Conservation (phyloP, 2,113 vertebrate species). For the Hymenochirus boettgeri region DNA sequence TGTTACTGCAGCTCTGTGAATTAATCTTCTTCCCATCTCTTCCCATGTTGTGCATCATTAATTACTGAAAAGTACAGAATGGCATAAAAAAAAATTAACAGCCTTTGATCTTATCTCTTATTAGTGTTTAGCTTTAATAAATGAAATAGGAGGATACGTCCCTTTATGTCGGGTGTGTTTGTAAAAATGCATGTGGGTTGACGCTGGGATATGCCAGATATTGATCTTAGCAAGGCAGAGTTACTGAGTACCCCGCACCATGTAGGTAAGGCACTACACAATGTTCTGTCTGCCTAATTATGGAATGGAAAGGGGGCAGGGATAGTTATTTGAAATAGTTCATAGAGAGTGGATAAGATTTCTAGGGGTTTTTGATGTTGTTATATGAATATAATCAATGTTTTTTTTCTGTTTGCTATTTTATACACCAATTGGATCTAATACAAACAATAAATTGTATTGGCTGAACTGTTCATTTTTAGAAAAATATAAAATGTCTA, state of each 20-base stretch:
- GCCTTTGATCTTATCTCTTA: neutral
- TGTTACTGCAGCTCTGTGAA: slow-evolving; percentile 52
- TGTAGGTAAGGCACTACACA: slow-evolving; percentile 17
- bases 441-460: no score
- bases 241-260: neutral
- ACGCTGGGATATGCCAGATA: slow-evolving; percentile 51
- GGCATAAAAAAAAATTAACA: neutral
- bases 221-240: slow-evolving; percentile 49
- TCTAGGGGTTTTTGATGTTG: no score
- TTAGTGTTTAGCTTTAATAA: neutral
- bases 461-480: no score
- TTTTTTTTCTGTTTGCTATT: no score
- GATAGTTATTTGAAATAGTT: no score
- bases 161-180: slow-evolving; percentile 20
- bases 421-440: no score
- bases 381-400: no score
- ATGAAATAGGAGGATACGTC: slow-evolving; percentile 16
- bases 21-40: slow-evolving; percentile 45
- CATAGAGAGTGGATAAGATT: no score
- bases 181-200: slow-evolving; percentile 47
- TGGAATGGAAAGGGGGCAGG: no score
- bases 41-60: slow-evolving; percentile 4
- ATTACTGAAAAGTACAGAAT: slow-evolving; percentile 10
- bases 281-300: neutral
- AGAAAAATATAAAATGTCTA: no score